Base-by-base conservation (phyloP, 1,140 invertebrate species). In the Drosophila subobscura region DNA sequence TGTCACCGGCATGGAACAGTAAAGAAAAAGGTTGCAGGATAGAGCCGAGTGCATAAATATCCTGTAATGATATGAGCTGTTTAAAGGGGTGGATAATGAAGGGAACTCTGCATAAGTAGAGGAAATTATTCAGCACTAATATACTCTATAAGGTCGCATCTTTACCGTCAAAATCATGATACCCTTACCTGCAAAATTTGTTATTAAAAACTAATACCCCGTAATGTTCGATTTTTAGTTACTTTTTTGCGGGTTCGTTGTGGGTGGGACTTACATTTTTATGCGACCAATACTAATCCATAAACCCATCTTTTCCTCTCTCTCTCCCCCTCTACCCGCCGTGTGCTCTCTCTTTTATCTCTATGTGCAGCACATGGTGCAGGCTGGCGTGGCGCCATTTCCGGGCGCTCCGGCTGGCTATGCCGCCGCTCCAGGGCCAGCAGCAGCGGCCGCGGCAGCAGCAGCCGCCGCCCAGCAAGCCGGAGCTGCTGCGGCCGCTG, bases 371-470 rank as follows among this genome's bases (percentile, higher is more conserved):
- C 97, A 98, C 94, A 97, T 98, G 96, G 97, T 98, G 93, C 96
- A 97, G 93, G 96, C 97, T 93, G 96, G 96, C 86, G 97, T 97
- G 95, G 94, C 94, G 92, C 96, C 96, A 91, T 97, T 95, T 93
- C 93, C 94, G 77, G 93, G 94, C 91, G 96, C 95, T 93, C 96
- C 95, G 92, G 94, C 94, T 93, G 93, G 94, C 92, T 96, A 93
- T 94, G 96, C 94, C 92, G 94, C 93, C 50, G 92, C 88, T 27
- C 74, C 92, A 14, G 94, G 95, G 74, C 94, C 94, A 80, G 95
- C 95, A 85, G 95, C 94, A 47, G 94, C 95, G 64, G 93, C 94
- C 37, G 92, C 89, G 54, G 93, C 92, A 33, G 94, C 92, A 27
- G 93, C 92, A 90, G 92, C 25, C 88, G 92, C 93, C 93, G 95